These are phyloP conservation scores for Berghia stephanieae DNA, from an alignment of 1,140 invertebrate genomes.

Conservation along the genomic window DNA sequence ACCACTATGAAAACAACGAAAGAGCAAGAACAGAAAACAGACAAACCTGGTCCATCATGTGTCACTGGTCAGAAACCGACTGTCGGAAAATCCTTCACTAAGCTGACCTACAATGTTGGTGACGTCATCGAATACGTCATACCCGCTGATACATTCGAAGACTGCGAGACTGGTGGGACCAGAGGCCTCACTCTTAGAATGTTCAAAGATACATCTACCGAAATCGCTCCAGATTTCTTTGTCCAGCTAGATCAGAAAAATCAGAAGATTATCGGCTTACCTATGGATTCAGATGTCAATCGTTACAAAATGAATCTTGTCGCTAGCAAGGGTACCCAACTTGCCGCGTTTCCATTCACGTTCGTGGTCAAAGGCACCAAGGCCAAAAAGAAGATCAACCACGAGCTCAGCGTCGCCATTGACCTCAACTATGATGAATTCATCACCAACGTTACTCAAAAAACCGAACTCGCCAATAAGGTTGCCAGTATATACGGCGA, in stretches of 20 bases:
- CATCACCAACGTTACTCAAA: constrained; percentile 72
- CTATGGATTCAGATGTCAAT: constrained; percentile 74
- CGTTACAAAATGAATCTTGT: constrained; percentile 43
- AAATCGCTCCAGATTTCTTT: constrained; percentile 42
- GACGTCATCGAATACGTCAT: constrained; percentile 81
- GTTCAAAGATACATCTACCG: constrained; percentile 71
- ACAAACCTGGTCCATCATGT: constrained; percentile 23
- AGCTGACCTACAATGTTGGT: constrained; percentile 75
- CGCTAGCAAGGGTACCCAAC: constrained; percentile 33
- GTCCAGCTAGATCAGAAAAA: constrained; percentile 40
- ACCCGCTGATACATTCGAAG: constrained; percentile 86
- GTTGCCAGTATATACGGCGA: constrained; percentile 79
- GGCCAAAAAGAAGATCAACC: constrained; percentile 39
- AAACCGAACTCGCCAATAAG: constrained; percentile 80
- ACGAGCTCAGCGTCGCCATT: constrained; percentile 82
- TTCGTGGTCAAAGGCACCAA: constrained; percentile 35
- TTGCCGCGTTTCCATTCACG: constrained; percentile 34
- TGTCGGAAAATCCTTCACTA: constrained; percentile 37
- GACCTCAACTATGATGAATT: constrained; percentile 79
- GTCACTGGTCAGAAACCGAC: constrained; percentile 20
- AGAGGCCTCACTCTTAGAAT: constrained; percentile 79
- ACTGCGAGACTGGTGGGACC: constrained; percentile 83
- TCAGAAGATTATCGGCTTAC: constrained; percentile 70
- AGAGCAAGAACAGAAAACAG: constrained; percentile 35
- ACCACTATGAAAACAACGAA: constrained; percentile 36